Evolutionary conservation across 2,797 vertebrate genomes (phyloP), one percentile per base, ranked within the genome.

Genomic region (Pogonophryne albipinna): DNA sequence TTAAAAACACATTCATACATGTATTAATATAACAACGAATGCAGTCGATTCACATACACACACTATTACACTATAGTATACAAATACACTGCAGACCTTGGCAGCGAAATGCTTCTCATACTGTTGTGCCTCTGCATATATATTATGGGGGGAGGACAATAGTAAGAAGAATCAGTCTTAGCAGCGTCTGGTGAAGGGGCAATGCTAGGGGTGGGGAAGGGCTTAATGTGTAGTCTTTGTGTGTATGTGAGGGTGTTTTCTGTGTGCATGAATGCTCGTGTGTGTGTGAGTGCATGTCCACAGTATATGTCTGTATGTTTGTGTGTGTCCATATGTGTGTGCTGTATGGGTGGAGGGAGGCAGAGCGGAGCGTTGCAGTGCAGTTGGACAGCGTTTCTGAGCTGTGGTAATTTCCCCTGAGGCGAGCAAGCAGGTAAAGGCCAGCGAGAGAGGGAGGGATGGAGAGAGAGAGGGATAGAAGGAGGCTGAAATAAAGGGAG

Each of bases 351-450:
- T 53, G 76, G 81, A 89, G 83, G 76, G 83, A 85, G 73, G 73
- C 68, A 67, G 80, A 90, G 86, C 6, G 2, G 71, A 90, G 89
- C 52, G n/a, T 87, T 81, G 88, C 77, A 78, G 88, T 80, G 90
- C 88, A 89, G 84, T 77, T 87, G 88, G 89, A 92, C 91, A 89
- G 85, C 74, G 63, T 90, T 91, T 91, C 87, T 87, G 87, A 87
- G 86, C 87, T 83, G 79, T 89, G 89, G 91, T 94, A 93, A 94
- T 95, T 95, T 95, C 94, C 94, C 93, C 79, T 49, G 94, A 93
- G 94, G 93, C 86, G 60, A 80, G 87, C 52, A 34, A 89, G 91
- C 93, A 94, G 93, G 93, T 92, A 94, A 92, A 93, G 92, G 93
- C 91, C 92, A 91, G 85, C 59, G 4, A 88, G 78, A 69, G 66